A percentile compares a stretch with the other conserved stretches of the same genome.
These are phyloP conservation scores for Limnephilus marmoratus DNA, from an alignment of 2,888 invertebrate genomes.

Conservation along the genomic window DNA sequence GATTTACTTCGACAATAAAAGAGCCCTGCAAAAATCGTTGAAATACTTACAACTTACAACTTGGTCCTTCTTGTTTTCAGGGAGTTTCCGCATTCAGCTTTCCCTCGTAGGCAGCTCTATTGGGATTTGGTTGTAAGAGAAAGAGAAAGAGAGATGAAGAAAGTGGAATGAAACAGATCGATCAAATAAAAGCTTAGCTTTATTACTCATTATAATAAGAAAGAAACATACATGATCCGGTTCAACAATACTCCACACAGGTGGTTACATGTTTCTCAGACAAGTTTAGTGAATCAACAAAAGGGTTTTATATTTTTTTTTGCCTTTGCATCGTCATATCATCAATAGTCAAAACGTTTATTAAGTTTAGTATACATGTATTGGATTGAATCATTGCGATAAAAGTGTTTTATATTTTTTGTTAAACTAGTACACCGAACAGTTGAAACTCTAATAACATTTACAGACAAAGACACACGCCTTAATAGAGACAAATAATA, in stretches of 20 bases:
- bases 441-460: constrained; percentile 76
- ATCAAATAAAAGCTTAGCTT: constrained; percentile 87
- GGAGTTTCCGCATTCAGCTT: no score
- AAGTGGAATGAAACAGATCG: constrained; percentile 70
- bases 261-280: constrained; percentile 63
- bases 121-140: neutral
- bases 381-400: constrained; percentile 69
- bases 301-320: constrained; percentile 61
- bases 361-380: constrained; percentile 65
- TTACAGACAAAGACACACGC: constrained; percentile 79
- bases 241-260: constrained; percentile 72
- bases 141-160: neutral
- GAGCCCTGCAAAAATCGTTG: no score
- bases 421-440: constrained; percentile 75
- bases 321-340: constrained; percentile 63
- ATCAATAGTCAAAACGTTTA: constrained; percentile 63
- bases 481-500: constrained; percentile 74
- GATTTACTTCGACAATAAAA: no score
- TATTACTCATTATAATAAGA: constrained; percentile 83
- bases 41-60: no score
- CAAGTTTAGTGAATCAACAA: constrained; percentile 61
- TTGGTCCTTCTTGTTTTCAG: no score
- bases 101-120: no score
- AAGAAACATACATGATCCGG: constrained; percentile 78
- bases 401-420: constrained; percentile 70